Percentiles rank a stretch among this genome's conserved stretches.
These are phyloP conservation scores for Nycteola revayana DNA, from an alignment of 2,888 invertebrate species.

Conservation along the genomic window DNA sequence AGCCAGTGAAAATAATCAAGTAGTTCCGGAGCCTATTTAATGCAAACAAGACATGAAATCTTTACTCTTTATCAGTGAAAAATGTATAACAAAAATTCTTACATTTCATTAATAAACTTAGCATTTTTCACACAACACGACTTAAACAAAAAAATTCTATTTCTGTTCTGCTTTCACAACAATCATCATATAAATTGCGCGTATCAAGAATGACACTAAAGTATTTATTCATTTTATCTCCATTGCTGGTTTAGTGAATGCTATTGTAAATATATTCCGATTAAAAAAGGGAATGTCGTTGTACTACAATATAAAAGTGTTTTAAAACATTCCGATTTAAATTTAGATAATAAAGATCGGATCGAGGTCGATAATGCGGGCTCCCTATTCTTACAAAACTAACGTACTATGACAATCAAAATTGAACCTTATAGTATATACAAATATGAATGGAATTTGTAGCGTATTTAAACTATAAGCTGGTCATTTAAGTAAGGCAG, in stretches of 20 bases:
- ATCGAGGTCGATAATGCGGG: slow-evolving; percentile 19
- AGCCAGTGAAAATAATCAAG: no score
- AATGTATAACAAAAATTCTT: slow-evolving; percentile 4
- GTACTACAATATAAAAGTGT: slow-evolving; percentile 35
- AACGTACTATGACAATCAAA: no score
- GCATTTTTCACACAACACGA: slow-evolving; percentile 14
- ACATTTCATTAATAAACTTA: slow-evolving; percentile 8
- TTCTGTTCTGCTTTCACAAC: slow-evolving; percentile 25
- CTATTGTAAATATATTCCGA: no score
- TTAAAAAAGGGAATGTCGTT: no score
- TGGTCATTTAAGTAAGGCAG: slow-evolving; percentile 4
- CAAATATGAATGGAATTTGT: no score
- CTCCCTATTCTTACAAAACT: no score
- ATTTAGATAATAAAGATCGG: slow-evolving; percentile 38
- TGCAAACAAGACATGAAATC: no score
- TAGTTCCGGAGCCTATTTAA: no score
- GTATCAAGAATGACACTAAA: slow-evolving; percentile 10
- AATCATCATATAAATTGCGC: slow-evolving; percentile 32
- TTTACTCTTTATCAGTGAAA: no score
- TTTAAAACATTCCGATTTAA: slow-evolving; percentile 36
- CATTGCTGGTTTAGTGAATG: slow-evolving; percentile 8
- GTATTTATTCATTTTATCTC: slow-evolving; percentile 2
- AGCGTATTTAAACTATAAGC: no score
- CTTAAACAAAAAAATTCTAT: slow-evolving; percentile 13
- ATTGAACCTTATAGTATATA: no score